phyloP scores from a whole-genome alignment of 2,113 vertebrate genomes.

The Struthio camelus region DNA sequence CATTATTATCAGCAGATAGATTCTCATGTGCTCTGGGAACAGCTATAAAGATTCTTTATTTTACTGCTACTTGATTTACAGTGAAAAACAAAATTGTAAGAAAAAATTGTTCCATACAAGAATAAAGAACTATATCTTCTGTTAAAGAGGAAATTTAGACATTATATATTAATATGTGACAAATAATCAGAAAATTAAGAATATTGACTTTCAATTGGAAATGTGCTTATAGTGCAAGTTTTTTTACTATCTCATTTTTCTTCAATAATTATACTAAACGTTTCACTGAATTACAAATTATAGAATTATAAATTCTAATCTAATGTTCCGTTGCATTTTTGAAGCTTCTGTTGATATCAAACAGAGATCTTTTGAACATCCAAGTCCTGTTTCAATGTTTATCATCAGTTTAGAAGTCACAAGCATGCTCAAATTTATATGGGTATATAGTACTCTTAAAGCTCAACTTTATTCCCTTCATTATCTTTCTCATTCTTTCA shows the following conservation, averaged over 20 bases:
- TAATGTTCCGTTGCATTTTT: background rate
- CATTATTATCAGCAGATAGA: background rate
- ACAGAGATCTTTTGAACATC: background rate
- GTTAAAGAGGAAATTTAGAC: background rate
- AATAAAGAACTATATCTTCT: background rate
- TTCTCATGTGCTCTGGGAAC: background rate
- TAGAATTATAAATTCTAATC: background rate
- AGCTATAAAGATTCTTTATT: background rate
- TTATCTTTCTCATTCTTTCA: background rate
- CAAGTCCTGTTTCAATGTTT: background rate
- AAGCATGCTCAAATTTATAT: background rate
- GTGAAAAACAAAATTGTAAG: background rate
- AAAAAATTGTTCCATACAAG: background rate
- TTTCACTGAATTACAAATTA: background rate
- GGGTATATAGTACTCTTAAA: background rate
- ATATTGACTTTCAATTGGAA: background rate
- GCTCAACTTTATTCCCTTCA: background rate
- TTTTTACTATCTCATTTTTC: background rate
- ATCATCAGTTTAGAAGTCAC: background rate
- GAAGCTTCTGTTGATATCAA: background rate
- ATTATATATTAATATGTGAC: background rate
- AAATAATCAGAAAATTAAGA: background rate
- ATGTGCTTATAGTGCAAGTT: background rate
- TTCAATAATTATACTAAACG: background rate
- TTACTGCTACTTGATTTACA: background rate